Percentiles rank a stretch among this genome's conserved stretches.
phyloP scores from a whole-genome alignment of 2,797 vertebrate species.

The Bothrops alternatus region DNA sequence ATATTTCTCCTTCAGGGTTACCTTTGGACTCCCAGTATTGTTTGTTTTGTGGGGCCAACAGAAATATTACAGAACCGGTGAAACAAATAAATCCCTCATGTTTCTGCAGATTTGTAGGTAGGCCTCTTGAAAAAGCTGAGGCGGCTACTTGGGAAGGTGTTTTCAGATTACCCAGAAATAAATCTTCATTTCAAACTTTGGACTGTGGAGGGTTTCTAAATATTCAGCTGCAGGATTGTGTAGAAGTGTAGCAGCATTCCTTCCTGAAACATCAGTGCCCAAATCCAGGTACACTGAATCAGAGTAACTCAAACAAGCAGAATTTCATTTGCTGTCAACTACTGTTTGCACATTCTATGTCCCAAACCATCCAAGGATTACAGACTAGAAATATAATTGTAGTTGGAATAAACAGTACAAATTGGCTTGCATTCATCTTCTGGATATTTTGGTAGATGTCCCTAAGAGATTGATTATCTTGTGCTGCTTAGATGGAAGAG shows the following conservation, averaged over 20 bases:
- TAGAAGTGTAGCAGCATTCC: background rate
- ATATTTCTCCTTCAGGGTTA: background rate
- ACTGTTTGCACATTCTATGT: background rate
- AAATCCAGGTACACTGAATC: background rate
- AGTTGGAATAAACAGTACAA: background rate
- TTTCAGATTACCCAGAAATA: background rate
- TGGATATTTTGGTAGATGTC: background rate
- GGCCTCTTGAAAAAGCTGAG: background rate
- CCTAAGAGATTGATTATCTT: background rate
- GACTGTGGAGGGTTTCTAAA: background rate
- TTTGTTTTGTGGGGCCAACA: background rate
- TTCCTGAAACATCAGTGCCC: background rate
- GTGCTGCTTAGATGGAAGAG: background rate
- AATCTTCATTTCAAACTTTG: background rate
- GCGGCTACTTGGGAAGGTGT: background rate
- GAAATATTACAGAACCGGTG: background rate
- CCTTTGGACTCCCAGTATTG: background rate
- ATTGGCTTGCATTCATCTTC: background rate
- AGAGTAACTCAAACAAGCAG: background rate
- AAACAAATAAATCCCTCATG: conserved; percentile 4
- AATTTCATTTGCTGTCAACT: background rate
- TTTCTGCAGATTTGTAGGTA: background rate
- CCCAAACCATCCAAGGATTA: background rate
- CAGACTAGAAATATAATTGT: background rate
- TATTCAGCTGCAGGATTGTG: background rate